These are phyloP conservation scores for Regulus satrapa DNA, from an alignment of 2,113 vertebrate genomes.

Conservation along the genomic window DNA sequence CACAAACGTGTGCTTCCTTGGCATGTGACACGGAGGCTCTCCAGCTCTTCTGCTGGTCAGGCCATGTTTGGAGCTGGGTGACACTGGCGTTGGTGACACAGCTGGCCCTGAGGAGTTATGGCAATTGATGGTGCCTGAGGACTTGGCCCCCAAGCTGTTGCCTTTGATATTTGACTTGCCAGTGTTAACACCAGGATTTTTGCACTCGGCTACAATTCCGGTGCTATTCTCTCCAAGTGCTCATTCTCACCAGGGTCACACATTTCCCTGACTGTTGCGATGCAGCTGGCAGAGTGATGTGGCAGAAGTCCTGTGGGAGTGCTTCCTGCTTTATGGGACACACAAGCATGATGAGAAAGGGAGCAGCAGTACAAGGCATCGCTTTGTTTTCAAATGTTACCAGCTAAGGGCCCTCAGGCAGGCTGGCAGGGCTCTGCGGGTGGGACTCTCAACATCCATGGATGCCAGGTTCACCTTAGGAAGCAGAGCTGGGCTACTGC, in stretches of 20 bases:
- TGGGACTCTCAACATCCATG: neutral
- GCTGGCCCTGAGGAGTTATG: neutral
- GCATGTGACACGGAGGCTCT: neutral
- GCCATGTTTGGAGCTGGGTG: neutral
- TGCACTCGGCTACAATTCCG: neutral
- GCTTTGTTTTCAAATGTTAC: constrained; percentile 47
- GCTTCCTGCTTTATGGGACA: neutral
- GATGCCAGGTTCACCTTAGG: neutral
- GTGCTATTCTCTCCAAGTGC: accelerated
- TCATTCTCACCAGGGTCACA: neutral
- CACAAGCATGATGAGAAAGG: neutral
- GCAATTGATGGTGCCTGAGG: neutral
- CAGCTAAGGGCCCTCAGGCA: neutral
- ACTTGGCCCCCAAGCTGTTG: neutral
- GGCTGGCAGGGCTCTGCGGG: neutral
- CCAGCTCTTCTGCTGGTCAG: neutral
- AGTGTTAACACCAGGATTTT: neutral
- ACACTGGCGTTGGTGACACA: neutral
- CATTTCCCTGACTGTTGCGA: neutral
- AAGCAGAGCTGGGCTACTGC: neutral
- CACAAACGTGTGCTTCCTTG: neutral
- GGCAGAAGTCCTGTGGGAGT: neutral
- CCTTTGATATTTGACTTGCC: neutral
- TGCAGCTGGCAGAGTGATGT: neutral
- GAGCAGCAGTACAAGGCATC: neutral